Percentiles rank a stretch among this genome's conserved stretches.
phyloP scores from a whole-genome alignment of 2,797 vertebrate species.

The Cirrhinus molitorella region DNA sequence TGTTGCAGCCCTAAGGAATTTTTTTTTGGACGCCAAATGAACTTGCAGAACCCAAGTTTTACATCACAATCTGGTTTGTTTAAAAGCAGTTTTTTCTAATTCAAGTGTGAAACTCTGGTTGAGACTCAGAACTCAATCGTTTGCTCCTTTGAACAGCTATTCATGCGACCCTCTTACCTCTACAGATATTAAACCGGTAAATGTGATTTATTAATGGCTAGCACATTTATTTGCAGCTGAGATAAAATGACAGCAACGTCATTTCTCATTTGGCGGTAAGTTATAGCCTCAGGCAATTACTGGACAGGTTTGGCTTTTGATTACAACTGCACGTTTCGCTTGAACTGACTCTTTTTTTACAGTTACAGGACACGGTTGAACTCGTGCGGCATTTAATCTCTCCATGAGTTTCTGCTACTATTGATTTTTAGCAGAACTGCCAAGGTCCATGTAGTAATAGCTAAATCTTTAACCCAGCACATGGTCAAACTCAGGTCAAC shows the following conservation, averaged over 20 bases:
- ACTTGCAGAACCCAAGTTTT: too few relatives aligned
- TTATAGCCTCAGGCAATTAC: not conserved
- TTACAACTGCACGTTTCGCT: not conserved
- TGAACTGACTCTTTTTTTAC: slow-evolving; percentile 16
- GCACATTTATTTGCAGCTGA: slow-evolving; percentile 39
- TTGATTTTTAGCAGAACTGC: slow-evolving; percentile 25
- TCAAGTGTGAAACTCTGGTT: too few relatives aligned
- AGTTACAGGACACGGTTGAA: slow-evolving; percentile 8
- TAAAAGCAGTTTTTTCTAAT: too few relatives aligned
- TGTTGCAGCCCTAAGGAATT: too few relatives aligned
- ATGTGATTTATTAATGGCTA: slow-evolving; percentile 32
- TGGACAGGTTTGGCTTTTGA: slow-evolving; percentile 5
- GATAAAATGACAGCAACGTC: not conserved
- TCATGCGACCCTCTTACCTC: not conserved
- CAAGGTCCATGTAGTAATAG: slow-evolving; percentile 1
- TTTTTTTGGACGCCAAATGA: too few relatives aligned
- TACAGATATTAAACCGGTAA: not conserved
- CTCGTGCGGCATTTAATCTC: slow-evolving; percentile 16
- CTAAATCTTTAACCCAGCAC: not conserved
- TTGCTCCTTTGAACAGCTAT: too few relatives aligned
- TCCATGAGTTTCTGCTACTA: slow-evolving; percentile 5
- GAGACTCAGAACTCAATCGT: too few relatives aligned
- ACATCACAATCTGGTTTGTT: too few relatives aligned
- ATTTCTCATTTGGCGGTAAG: slow-evolving; percentile 8
- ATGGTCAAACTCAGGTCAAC: not conserved